These are phyloP conservation scores for Pyrgilauda ruficollis DNA, from an alignment of 2,113 vertebrate species.

Conservation along the genomic window DNA sequence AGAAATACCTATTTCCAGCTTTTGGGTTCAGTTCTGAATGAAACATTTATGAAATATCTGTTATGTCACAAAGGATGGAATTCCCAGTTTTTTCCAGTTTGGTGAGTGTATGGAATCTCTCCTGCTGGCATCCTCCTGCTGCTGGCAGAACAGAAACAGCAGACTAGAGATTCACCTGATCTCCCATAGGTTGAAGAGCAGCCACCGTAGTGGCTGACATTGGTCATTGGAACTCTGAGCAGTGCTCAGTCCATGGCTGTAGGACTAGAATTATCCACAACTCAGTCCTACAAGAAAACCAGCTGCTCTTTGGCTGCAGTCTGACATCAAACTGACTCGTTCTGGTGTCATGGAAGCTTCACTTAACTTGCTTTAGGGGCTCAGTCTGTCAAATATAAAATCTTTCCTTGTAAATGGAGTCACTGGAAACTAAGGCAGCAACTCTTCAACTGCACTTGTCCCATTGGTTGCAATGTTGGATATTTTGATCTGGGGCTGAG, in stretches of 20 bases:
- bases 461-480: fast-evolving
- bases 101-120: not conserved
- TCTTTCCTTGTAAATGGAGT: not conserved
- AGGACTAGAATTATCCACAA: fast-evolving
- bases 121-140: not conserved
- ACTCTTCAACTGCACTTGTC: not conserved
- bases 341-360: not conserved
- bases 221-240: not conserved
- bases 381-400: not conserved
- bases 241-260: not conserved
- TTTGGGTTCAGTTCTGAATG: not conserved
- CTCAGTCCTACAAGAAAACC: not conserved
- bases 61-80: not conserved
- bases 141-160: not conserved
- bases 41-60: not conserved
- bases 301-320: not conserved
- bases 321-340: not conserved
- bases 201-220: not conserved
- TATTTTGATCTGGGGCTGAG: not conserved
- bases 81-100: not conserved
- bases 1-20: not conserved
- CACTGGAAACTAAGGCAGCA: not conserved
- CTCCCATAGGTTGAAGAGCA: not conserved
- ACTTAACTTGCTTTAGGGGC: not conserved
- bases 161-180: not conserved